Conservation (phyloP, 2,113 vertebrate genomes). For the Sinocyclocheilus rhinocerous region DNA sequence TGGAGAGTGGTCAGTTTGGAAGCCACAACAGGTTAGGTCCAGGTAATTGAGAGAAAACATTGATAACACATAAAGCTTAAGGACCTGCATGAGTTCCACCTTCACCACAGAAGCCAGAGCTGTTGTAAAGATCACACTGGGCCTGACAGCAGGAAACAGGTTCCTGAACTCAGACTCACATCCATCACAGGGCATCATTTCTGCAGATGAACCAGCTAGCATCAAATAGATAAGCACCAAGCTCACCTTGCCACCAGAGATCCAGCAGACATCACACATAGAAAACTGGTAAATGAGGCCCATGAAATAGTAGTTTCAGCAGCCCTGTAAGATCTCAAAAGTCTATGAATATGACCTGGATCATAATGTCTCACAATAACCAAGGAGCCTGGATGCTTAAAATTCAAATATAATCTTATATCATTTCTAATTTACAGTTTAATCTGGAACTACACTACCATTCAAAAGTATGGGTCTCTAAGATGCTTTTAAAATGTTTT, state of each 20-base stretch:
- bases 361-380: not conserved
- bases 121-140: slow-evolving; percentile 47
- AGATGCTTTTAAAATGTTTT: not conserved
- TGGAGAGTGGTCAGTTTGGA: slow-evolving; percentile 65
- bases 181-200: slow-evolving; percentile 70
- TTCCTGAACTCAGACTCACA: slow-evolving; percentile 64
- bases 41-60: slow-evolving; percentile 62
- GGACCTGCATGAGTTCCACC: slow-evolving; percentile 51
- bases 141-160: slow-evolving; percentile 62
- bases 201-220: slow-evolving; percentile 66
- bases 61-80: slow-evolving; percentile 64
- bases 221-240: slow-evolving; percentile 66
- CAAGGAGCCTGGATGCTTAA: not conserved
- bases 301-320: slow-evolving; percentile 60
- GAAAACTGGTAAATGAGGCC: slow-evolving; percentile 62
- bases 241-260: slow-evolving; percentile 74
- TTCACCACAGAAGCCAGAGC: slow-evolving; percentile 27
- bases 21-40: slow-evolving; percentile 55
- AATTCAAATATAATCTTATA: not conserved
- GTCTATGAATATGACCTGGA: not conserved
- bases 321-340: slow-evolving; percentile 54
- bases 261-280: slow-evolving; percentile 66
- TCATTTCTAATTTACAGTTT: not conserved
- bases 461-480: not conserved
- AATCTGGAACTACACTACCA: not conserved